Base-by-base conservation (phyloP, 2,113 vertebrate genomes). In the Cynoglossus semilaevis region DNA sequence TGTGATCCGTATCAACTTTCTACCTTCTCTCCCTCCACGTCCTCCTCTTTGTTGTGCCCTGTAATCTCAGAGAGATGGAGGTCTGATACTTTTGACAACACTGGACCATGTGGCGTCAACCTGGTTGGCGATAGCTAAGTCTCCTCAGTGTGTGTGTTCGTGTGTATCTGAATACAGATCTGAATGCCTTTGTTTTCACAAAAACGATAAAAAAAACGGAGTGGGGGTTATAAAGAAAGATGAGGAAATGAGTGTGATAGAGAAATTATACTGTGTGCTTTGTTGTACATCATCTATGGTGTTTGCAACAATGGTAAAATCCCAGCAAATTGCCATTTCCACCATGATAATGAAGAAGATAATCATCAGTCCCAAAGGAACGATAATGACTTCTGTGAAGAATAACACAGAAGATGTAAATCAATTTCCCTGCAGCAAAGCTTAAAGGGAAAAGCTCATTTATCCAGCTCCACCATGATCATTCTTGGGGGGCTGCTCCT, bases 1-100 rank as follows among this genome's bases (percentile, higher is more conserved):
- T 81, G 74, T 79, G 84, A 90, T 90, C 73, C 63, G 19, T 87
- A 87, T 91, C 82, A 50, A 40, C 63, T 74, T 70, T 64, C 67
- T 48, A 34, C 74, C 76, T 70, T 68, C 55, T 22, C 49, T 61
- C 69, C 67, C 58, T 22, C 51, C 38, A 53, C 53, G 50, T 60
- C 49, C 55, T 55, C 8, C 14, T 37, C 63, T 49, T 57, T 64
- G 42, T 66, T 54, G 52, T 40, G 54, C 42, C 48, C 59, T 51
- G 76, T 79, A 78, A 87, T 87, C 81, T 79, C 2, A 2, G 51
- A 70, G 69, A 90, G 88, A 82, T 81, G 85, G 74, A 74, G 83
- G 83, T 72, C 67, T 83, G 89, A 91, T 90, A 86, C 84, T 87
- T 90, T 90, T 89, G 83, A 90, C 88, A 88, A 83, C 88, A 84